These are phyloP conservation scores for Perca schrenkii DNA, from an alignment of 2,113 vertebrate species.

Conservation along the genomic window DNA sequence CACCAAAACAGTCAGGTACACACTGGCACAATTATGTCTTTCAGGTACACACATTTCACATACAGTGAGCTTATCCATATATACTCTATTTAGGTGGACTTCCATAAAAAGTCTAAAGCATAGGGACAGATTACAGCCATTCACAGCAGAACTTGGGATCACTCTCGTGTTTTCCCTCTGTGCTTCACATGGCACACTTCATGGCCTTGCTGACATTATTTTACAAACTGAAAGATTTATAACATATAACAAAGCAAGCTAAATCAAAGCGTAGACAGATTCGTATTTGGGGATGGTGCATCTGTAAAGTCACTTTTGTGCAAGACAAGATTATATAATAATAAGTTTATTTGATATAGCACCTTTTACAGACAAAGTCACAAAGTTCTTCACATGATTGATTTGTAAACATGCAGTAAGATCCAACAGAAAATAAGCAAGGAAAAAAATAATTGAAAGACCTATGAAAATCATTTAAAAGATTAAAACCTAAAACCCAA, in stretches of 20 bases:
- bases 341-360: too few relatives aligned
- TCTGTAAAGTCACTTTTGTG: neutral
- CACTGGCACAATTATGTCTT: neutral
- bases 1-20: constrained; percentile 91
- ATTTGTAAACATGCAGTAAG: too few relatives aligned
- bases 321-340: neutral
- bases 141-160: neutral
- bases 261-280: neutral
- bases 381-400: too few relatives aligned
- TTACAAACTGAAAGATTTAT: neutral
- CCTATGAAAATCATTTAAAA: too few relatives aligned
- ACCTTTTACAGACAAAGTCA: too few relatives aligned
- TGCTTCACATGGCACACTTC: neutral
- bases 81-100: neutral
- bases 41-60: neutral
- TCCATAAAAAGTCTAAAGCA: neutral
- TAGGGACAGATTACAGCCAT: neutral
- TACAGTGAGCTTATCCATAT: neutral
- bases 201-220: neutral
- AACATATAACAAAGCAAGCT: neutral
- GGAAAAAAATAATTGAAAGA: too few relatives aligned
- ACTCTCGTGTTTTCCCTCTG: neutral
- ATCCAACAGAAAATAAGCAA: too few relatives aligned
- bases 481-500: too few relatives aligned
- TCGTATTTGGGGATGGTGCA: neutral